Evolutionary conservation across 2,113 vertebrate genomes (phyloP).

Genomic region (Catagonus wagneri): DNA sequence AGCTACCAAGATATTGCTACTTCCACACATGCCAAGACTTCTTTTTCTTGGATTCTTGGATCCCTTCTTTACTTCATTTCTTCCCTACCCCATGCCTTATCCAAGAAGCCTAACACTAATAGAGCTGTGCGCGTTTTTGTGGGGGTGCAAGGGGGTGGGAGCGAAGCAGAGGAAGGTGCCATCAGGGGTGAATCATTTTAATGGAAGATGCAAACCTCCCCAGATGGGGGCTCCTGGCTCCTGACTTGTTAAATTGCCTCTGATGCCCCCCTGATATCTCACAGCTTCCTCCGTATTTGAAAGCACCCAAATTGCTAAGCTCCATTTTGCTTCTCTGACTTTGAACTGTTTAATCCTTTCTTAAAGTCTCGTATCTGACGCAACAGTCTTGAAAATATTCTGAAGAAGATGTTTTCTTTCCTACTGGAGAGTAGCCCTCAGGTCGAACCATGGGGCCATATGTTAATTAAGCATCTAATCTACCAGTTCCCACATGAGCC

Average conservation of each 20-base stretch:
- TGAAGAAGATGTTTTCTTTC: constrained; percentile 78
- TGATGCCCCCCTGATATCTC: background rate
- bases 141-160: fast-evolving
- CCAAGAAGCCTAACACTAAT: background rate
- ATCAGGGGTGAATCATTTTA: constrained; percentile 3
- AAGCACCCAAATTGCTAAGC: constrained; percentile 65
- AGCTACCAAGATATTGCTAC: background rate
- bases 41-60: background rate
- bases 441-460: constrained; percentile 64
- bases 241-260: constrained; percentile 44
- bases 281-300: background rate
- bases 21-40: background rate
- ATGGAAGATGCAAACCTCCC: background rate
- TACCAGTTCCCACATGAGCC: constrained; percentile 46
- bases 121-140: background rate
- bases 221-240: constrained; percentile 6
- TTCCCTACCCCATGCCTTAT: background rate
- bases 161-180: background rate
- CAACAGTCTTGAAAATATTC: constrained; percentile 78
- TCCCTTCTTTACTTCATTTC: constrained; percentile 19
- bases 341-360: constrained; percentile 73
- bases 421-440: constrained; percentile 61
- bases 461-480: constrained; percentile 77
- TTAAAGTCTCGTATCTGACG: constrained; percentile 78
- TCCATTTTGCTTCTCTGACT: constrained; percentile 76